Evolutionary conservation across 2,113 vertebrate species (phyloP), one percentile per base, ranked within the genome.

Genomic region (Caloenas nicobarica): DNA sequence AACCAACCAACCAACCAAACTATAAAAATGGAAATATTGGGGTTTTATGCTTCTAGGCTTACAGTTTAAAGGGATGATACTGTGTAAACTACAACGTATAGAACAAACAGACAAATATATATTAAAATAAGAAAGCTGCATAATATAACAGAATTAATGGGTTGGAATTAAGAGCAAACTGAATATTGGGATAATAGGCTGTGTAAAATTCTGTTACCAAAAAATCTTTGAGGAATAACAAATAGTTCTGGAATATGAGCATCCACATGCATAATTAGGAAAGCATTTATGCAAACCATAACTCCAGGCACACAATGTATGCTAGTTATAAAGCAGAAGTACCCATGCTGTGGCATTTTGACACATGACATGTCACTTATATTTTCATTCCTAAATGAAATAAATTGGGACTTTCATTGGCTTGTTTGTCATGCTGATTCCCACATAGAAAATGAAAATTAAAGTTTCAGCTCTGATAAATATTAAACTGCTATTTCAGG

Each of bases 321-420:
- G 23, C 3, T 56, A 56, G 9, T 8, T 69, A 81, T 54, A 46
- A n/a, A 69, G 14, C 7, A 71, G 29, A 36, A 38, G 3, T 33
- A 42, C 2, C 4, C 3, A 13, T 9, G 21, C 1, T 60, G 11
- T 46, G 13, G 8, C 24, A 56, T 70, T 70, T 81, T 42, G 14
- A 57, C 17, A 60, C 4, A 22, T 0, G 0, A 12, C 33, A 2
- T 24, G 6, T 34, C 25, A 33, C 4, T 53, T 58, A 28, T 1
- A n/a, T 81, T 85, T 88, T 81, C 34, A 36, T 42, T 81, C 22
- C 14, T n/a, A 70, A 51, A n/a, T 69, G 10, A 78, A 85, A 88
- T 16, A 58, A 4, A 58, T 1, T 16, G 2, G 58, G 18, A 7
- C 7, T 83, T 71, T 79, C 18, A 13, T 65, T 17, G 4, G 2